Base-by-base conservation (phyloP, 2,113 vertebrate species). In the Machaerirhynchus nigripectus region DNA sequence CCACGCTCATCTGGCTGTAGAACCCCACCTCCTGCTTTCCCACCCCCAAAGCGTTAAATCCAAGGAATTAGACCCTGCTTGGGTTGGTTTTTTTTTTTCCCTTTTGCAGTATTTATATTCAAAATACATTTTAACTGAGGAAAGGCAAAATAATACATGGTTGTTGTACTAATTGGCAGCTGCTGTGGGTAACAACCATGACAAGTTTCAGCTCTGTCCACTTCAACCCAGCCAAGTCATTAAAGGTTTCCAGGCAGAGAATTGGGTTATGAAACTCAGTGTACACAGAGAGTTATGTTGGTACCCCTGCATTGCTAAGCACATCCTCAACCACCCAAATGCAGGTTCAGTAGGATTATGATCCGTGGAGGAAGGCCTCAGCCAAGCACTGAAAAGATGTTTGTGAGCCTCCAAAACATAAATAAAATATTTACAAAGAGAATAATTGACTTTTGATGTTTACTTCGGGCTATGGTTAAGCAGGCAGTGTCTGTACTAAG, bases 401-500 rank as follows among this genome's bases (percentile, higher is more conserved):
- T 90, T 75, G 57, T 91, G 90, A 96, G 86, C 52, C 84, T 95
- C 78, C 75, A 86, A 88, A 92, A 93, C 92, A 96, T 70, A 96
- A 92, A 96, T 96, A 90, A 97, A 96, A 95, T 97, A 93, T 95
- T 95, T 95, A 96, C 89, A 96, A 95, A 93, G 94, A 61, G 95
- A 96, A 96, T 95, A 96, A 95, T 95, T 96, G 90, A 95, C 93
- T 96, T 97, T 75, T 97, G 94, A 93, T 96, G 94, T 93, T 97
- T 96, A 94, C 91, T 97, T 89, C 93, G 89, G 94, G 95, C 92
- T 73, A 87, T 87, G 84, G 95, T 94, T 97, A 96, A 97, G 94
- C 87, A 97, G 95, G 93, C 94, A 95, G 80, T 84, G 85, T 79
- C 92, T 93, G 91, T 64, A 26, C 89, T 83, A 23, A 95, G 95